Base-by-base conservation (phyloP, 2,113 vertebrate genomes). In the Alethe diademata region DNA sequence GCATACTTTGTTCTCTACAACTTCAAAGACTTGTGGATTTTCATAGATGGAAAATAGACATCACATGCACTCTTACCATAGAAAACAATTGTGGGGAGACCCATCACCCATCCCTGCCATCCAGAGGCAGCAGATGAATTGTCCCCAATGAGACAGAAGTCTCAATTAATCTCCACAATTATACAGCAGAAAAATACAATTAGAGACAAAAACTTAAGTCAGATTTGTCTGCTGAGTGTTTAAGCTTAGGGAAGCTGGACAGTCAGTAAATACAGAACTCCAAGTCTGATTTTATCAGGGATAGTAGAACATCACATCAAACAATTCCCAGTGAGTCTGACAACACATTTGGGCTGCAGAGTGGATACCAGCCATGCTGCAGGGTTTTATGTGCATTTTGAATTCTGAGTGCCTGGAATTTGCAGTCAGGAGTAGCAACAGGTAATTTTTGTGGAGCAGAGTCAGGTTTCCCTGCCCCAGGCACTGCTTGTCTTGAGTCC, bases 61-160 rank as follows among this genome's bases (percentile, higher is more conserved):
- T 14, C 43, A 36, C 14, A 3, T 6, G 24, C 1, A 2, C n/a
- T 76, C 13, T n/a, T 72, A 51, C 7, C 14, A 19, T 0, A 64
- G 8, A 31, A 79, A 79, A 69, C 6, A 67, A 28, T 4, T 35
- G 20, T 18, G 29, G 76, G 25, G 36, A 45, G 5, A 45, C 36
- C 24, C 7, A 38, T 78, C 42, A 33, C 11, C 31, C 31, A 70
- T 15, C 50, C 20, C 28, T 5, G 2, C 33, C 35, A 25, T 23
- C 28, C 62, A 31, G 69, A 83, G 47, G 47, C 78, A 74, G 43
- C 8, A 5, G 10, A 4, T 9, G 5, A 75, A 71, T 10, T 2
- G 24, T 29, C 19, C 26, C n/a, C 6, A 1, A 0, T 0, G 2
- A 33, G 13, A 54, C 0, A 16, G 54, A 69, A 79, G 14, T 28